Evolutionary conservation across 2,888 invertebrate genomes (phyloP), one percentile per base, ranked within the genome.

Genomic region (Philereme vetulata): DNA sequence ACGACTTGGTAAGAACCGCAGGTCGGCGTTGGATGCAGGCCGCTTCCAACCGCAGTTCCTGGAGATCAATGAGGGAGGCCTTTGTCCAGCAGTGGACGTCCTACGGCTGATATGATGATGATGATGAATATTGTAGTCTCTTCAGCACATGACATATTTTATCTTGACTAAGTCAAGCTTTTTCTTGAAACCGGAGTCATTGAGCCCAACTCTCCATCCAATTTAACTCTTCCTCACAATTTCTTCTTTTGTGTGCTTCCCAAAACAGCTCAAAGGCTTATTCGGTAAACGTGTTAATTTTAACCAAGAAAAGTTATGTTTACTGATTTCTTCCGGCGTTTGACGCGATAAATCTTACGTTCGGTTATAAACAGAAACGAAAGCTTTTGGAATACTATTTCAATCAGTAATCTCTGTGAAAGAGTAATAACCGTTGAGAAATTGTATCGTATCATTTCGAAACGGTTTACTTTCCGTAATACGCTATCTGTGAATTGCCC

Each of bases 261-360:
- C 56, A 65, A 62, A 62, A 65, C 66, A 71, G 66, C 64, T 70
- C 65, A 64, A 62, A 62, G 62, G 65, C 66, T 62, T 70, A 75
- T 67, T 70, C 65, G 72, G 74, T 77, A 78, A 70, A 73, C 68
- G 67, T 77, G 78, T 78, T 87, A 85, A 85, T 82, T 82, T 82
- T 85, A 85, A 78, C 75, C 67, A 57, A 65, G 74, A 68, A 75
- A 57, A 54, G 45, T 55, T 54, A 76, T 84, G 86, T 87, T 85
- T 85, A 84, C 78, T 71, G 68, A 73, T 76, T 76, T 78, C 83
- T 85, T 86, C 85, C 65, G 82, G 82, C 72, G 75, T 72, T 77
- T 66, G 72, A 67, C 56, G 73, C 72, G 72, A 80, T 86, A 85
- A 85, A 85, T 86, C 81, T 76, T 60, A 48, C 61, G 66, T 71